Percentiles rank a stretch among this genome's conserved stretches.
Evolutionary conservation across 2,113 vertebrate genomes (phyloP).

Genomic region (Chaenocephalus aceratus): DNA sequence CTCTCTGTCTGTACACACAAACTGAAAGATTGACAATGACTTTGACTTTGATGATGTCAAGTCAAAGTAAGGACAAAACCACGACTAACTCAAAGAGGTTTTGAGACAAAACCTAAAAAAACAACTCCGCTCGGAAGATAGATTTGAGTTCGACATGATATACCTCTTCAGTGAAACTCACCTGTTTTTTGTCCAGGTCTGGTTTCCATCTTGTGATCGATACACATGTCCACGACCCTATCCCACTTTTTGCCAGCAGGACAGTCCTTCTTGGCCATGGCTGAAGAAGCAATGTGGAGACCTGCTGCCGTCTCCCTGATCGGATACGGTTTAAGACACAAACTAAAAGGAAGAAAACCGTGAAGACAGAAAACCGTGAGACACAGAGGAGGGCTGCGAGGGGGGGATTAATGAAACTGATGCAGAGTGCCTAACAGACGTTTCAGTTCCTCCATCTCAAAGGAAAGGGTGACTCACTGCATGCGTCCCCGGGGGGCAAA

Average conservation of each 20-base stretch:
- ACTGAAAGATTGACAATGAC: too few species aligned
- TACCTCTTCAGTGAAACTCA: slow-evolving; percentile 31
- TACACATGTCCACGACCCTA: slow-evolving; percentile 1
- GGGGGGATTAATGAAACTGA: slow-evolving; percentile 37
- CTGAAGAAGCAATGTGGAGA: not conserved
- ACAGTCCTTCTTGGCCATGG: slow-evolving; percentile 58
- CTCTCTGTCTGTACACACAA: too few species aligned
- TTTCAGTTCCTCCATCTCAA: slow-evolving; percentile 81
- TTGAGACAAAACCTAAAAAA: not conserved
- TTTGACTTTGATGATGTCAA: not conserved
- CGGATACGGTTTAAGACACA: slow-evolving; percentile 13
- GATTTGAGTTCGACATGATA: not conserved
- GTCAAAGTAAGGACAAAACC: not conserved
- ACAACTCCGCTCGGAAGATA: not conserved
- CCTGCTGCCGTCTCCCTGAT: not conserved
- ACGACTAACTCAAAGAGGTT: not conserved
- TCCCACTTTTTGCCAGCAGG: slow-evolving; percentile 42
- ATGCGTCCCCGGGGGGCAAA: slow-evolving; percentile 42
- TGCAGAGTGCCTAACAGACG: slow-evolving; percentile 43
- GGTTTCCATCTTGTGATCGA: fast-evolving
- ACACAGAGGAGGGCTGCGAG: slow-evolving; percentile 15
- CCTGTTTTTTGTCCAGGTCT: slow-evolving; percentile 17
- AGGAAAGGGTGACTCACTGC: slow-evolving; percentile 77
- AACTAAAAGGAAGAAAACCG: not conserved
- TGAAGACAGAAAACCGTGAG: slow-evolving; percentile 3